Conservation (phyloP, 2,797 vertebrate species). For the Neosalanx taihuensis region DNA sequence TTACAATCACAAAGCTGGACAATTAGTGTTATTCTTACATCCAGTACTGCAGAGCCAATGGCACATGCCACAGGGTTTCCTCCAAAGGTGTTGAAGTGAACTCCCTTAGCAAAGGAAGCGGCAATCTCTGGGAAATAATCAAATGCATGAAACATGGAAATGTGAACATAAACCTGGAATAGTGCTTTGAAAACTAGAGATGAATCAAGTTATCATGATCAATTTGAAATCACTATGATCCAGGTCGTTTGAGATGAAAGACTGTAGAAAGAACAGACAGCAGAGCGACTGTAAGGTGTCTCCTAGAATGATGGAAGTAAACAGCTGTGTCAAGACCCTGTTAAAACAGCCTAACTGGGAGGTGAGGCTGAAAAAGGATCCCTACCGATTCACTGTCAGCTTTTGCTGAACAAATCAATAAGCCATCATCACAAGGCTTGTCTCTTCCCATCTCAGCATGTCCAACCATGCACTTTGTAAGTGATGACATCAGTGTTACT, state of each 20-base stretch:
- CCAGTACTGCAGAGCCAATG: constrained; percentile 83
- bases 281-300: neutral
- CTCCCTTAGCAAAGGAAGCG: constrained; percentile 67
- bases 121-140: constrained; percentile 81
- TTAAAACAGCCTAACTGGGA: too few species aligned
- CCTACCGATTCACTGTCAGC: too few species aligned
- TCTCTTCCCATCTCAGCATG: too few species aligned
- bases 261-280: neutral
- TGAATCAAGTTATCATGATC: neutral
- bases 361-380: too few species aligned
- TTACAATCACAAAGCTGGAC: neutral
- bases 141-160: too few species aligned
- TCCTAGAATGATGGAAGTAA: neutral
- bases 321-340: neutral
- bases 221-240: neutral
- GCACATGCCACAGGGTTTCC: constrained; percentile 86
- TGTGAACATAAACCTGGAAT: too few species aligned
- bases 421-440: too few species aligned
- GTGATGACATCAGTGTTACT: too few species aligned
- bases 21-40: constrained; percentile 70
- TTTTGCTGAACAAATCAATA: too few species aligned
- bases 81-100: constrained; percentile 90
- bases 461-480: too few species aligned
- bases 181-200: neutral
- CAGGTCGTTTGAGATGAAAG: too few species aligned